These are phyloP conservation scores for Syrista parreyssii DNA, from an alignment of 2,888 invertebrate genomes.

Conservation along the genomic window DNA sequence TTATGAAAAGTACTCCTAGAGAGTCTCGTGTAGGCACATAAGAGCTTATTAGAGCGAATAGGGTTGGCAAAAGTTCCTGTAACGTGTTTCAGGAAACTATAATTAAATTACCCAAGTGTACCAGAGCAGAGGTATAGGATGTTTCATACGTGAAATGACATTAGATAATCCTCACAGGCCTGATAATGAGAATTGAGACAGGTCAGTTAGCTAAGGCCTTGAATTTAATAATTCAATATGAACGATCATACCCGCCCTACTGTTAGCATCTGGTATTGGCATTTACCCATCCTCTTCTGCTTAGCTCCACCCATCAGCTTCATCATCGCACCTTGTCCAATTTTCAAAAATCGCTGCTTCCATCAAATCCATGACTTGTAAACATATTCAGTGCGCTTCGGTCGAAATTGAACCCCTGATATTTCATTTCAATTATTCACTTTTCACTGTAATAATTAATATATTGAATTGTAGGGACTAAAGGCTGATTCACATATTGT, in stretches of 20 bases:
- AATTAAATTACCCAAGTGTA: not conserved
- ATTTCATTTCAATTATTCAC: no score
- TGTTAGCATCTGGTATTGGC: slow-evolving; percentile 2
- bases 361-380: not conserved
- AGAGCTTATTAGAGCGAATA: not conserved
- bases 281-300: not conserved
- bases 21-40: not conserved
- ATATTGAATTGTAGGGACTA: not conserved
- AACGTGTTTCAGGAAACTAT: not conserved
- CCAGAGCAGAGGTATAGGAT: not conserved
- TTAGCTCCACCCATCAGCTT: not conserved
- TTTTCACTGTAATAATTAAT: not conserved
- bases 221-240: slow-evolving; percentile 1
- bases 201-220: not conserved
- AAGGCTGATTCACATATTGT: not conserved
- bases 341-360: not conserved
- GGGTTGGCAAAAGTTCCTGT: not conserved
- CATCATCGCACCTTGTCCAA: not conserved
- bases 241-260: not conserved
- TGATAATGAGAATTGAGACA: not conserved
- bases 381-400: not conserved
- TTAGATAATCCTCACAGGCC: not conserved
- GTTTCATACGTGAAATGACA: not conserved
- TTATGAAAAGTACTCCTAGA: not conserved
- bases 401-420: not conserved